phyloP scores from a whole-genome alignment of 2,888 invertebrate species.

The Nebria salina region DNA sequence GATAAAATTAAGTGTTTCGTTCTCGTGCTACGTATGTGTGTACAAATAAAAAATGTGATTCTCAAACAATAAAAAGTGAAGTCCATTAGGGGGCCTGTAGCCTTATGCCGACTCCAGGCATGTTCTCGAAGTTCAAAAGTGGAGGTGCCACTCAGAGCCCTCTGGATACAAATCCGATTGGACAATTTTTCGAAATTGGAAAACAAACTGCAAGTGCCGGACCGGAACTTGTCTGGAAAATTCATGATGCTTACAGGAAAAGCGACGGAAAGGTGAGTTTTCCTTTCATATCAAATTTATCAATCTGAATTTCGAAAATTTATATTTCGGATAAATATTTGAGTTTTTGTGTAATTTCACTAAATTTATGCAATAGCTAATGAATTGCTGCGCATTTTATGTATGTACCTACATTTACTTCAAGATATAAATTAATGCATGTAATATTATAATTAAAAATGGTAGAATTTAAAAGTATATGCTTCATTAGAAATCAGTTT shows the following conservation, averaged over 20 bases:
- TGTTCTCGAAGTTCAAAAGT: slow-evolving; percentile 79
- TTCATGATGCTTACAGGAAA: slow-evolving; percentile 89
- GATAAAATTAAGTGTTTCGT: too few species aligned
- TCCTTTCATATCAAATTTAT: not conserved
- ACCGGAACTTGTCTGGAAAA: slow-evolving; percentile 90
- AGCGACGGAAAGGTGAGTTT: slow-evolving; percentile 86
- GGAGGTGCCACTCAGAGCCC: slow-evolving; percentile 65
- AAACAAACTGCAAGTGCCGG: slow-evolving; percentile 84
- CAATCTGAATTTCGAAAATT: not conserved
- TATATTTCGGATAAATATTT: not conserved
- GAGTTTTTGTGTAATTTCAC: not conserved
- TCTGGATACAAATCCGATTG: slow-evolving; percentile 83
- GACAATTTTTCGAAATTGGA: slow-evolving; percentile 87
- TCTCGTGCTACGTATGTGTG: not conserved
- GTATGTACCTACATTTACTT: too few species aligned
- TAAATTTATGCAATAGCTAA: not conserved
- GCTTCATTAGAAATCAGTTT: not conserved
- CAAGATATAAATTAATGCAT: too few species aligned
- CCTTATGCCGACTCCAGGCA: slow-evolving; percentile 64
- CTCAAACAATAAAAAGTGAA: slow-evolving; percentile 4
- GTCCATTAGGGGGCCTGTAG: slow-evolving; percentile 33
- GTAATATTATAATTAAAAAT: not conserved
- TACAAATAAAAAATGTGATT: slow-evolving; percentile 9
- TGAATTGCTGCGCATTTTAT: too few species aligned
- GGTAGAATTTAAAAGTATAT: not conserved